Evolutionary conservation across 2,113 vertebrate species (phyloP).

Genomic region (Ammospiza caudacuta): DNA sequence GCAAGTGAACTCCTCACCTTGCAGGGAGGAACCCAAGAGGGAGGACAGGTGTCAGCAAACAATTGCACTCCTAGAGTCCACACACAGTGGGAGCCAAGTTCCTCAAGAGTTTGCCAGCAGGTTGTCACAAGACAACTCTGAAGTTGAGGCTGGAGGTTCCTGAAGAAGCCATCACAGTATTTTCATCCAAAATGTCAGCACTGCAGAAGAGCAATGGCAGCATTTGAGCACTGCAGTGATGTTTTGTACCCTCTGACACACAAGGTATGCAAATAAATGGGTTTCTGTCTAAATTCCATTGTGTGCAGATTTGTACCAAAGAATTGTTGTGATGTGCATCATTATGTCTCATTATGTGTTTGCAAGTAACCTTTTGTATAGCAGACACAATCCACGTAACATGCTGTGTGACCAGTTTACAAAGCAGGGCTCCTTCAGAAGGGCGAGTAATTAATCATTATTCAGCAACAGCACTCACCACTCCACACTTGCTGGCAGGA

Average conservation of each 20-base stretch:
- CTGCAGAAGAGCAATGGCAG: constrained; percentile 12
- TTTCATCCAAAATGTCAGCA: background rate
- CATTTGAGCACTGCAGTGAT: background rate
- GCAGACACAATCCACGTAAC: constrained; percentile 41
- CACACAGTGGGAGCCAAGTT: accelerated
- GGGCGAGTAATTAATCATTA: constrained; percentile 65
- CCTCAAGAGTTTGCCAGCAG: background rate
- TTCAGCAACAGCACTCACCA: constrained; percentile 43
- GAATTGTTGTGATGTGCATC: constrained; percentile 60
- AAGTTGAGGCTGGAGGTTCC: background rate
- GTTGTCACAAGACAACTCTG: background rate
- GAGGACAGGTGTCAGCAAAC: background rate
- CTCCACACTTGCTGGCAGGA: constrained; percentile 52
- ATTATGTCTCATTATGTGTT: constrained; percentile 65
- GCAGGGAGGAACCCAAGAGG: background rate
- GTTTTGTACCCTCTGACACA: constrained; percentile 41
- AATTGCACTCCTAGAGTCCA: background rate
- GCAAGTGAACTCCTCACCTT: background rate
- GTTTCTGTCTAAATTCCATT: constrained; percentile 52
- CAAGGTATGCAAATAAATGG: constrained; percentile 46
- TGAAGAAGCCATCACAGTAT: background rate
- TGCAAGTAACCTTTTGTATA: constrained; percentile 68
- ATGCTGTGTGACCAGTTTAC: constrained; percentile 63
- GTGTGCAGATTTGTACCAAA: constrained; percentile 51
- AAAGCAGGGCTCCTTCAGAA: constrained; percentile 60